phyloP scores from a whole-genome alignment of 2,888 invertebrate genomes.

The Mythimna ferrago region DNA sequence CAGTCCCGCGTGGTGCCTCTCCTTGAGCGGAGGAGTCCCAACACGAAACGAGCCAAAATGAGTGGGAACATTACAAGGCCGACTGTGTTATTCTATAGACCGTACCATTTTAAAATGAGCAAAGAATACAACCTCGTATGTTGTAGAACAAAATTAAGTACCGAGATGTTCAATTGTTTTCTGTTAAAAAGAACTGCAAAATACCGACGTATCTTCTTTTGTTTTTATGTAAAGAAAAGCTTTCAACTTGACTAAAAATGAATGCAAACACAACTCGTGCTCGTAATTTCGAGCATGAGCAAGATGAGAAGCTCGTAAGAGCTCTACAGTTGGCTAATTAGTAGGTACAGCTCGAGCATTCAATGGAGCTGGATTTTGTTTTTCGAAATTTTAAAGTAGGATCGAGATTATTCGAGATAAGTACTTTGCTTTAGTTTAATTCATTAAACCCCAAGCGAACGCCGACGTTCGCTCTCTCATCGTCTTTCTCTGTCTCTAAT shows the following conservation, averaged over 20 bases:
- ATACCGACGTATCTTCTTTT: not conserved
- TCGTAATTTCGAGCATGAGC: slow-evolving; percentile 32
- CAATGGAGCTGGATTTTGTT: not conserved
- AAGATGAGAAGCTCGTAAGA: not conserved
- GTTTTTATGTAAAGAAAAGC: not conserved
- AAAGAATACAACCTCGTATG: slow-evolving; percentile 1
- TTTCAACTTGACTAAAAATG: not conserved
- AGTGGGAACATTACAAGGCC: no score
- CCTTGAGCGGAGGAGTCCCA: no score
- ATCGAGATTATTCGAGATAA: no score
- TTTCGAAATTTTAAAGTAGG: not conserved
- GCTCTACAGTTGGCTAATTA: slow-evolving; percentile 19
- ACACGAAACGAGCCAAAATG: no score
- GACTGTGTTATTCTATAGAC: no score
- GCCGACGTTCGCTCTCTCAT: no score
- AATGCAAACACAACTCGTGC: not conserved
- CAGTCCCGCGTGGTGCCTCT: no score
- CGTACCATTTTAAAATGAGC: not conserved
- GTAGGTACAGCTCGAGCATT: not conserved
- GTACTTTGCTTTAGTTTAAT: not conserved
- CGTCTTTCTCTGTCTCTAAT: no score
- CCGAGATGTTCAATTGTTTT: slow-evolving; percentile 9
- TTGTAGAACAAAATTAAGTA: not conserved
- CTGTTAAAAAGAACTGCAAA: not conserved
- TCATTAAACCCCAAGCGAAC: no score